Conservation (phyloP, 2,888 invertebrate genomes). For the Hermodice carunculata region DNA sequence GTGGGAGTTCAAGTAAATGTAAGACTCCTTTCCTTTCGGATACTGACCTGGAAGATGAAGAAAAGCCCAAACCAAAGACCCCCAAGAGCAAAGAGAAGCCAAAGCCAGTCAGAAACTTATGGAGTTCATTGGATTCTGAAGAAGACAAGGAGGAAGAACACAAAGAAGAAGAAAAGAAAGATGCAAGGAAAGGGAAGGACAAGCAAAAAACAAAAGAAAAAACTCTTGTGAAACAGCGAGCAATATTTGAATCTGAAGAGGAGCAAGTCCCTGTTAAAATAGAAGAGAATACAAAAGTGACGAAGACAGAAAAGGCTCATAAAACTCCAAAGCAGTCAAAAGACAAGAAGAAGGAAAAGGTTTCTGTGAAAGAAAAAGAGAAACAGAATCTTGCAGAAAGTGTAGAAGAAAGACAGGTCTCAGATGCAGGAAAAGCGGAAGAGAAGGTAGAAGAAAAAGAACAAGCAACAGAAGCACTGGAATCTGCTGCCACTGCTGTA, state of each 20-base stretch:
- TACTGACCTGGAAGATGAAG: constrained; percentile 7
- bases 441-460: not conserved
- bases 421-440: not conserved
- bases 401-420: not conserved
- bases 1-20: too few species aligned
- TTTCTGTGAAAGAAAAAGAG: not conserved
- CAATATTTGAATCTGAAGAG: not conserved
- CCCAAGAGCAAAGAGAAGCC: constrained; percentile 4
- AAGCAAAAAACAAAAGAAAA: not conserved
- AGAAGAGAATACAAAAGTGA: not conserved
- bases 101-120: not conserved
- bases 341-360: constrained; percentile 6
- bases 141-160: not conserved
- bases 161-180: not conserved
- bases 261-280: not conserved
- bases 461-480: not conserved
- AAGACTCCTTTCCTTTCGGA: too few species aligned
- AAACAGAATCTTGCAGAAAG: not conserved
- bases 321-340: not conserved
- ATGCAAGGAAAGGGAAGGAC: not conserved
- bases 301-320: not conserved
- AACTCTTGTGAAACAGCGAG: not conserved
- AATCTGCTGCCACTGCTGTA: not conserved
- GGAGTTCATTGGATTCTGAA: too few species aligned
- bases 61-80: not conserved